These are phyloP conservation scores for Bombus sibiricus DNA, from an alignment of 1,140 invertebrate species.

Conservation along the genomic window DNA sequence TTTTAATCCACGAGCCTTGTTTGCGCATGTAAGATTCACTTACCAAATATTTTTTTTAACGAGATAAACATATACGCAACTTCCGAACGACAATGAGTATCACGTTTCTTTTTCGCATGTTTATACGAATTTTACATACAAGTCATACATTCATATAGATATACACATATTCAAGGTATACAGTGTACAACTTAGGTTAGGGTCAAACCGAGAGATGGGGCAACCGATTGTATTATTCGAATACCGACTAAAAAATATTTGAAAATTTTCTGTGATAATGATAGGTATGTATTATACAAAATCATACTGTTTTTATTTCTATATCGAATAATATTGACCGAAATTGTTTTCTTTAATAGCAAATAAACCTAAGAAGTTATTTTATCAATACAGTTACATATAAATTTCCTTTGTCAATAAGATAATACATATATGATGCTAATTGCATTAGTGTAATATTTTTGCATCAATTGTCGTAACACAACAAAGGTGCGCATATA, in stretches of 20 bases:
- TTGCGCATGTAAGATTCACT: not conserved
- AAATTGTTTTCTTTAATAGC: not conserved
- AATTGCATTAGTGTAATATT: conserved; percentile 11
- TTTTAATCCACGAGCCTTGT: conserved; percentile 1
- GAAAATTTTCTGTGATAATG: not conserved
- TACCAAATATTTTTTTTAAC: not conserved
- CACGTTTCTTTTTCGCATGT: not conserved
- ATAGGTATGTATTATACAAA: not conserved
- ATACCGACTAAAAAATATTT: not conserved
- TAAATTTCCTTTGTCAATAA: not conserved
- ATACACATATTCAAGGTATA: not conserved
- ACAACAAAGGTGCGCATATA: conserved; percentile 24
- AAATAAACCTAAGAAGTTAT: not conserved
- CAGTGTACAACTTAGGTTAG: conserved; percentile 22
- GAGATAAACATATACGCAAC: not conserved
- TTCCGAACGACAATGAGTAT: not conserved
- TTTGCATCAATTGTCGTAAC: conserved; percentile 11
- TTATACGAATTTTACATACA: conserved; percentile 3
- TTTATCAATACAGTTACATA: not conserved
- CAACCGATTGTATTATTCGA: not conserved
- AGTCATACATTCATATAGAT: not conserved
- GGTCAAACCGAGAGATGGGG: conserved; percentile 28
- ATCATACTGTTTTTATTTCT: not conserved
- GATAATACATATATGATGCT: not conserved
- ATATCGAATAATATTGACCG: not conserved